These are phyloP conservation scores for Anolis carolinensis DNA, from an alignment of 2,113 vertebrate genomes.

Conservation along the genomic window DNA sequence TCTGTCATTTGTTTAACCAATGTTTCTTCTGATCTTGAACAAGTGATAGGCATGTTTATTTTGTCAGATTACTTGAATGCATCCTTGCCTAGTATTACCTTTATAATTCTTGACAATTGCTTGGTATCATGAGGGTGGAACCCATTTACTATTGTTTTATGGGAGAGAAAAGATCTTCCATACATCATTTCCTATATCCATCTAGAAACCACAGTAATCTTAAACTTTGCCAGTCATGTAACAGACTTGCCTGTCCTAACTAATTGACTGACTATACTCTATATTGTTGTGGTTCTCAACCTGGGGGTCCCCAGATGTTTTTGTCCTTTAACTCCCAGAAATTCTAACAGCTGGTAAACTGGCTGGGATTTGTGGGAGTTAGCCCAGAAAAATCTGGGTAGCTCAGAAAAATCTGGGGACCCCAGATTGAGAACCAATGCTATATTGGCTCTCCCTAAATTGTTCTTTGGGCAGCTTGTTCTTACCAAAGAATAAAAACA, in stretches of 20 bases:
- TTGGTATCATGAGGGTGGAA: constrained; percentile 66
- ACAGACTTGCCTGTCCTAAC: constrained; percentile 66
- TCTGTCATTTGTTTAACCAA: constrained; percentile 51
- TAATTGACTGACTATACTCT: too few species aligned
- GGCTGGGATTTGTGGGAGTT: too few species aligned
- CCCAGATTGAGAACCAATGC: too few species aligned
- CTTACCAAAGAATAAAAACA: constrained; percentile 52
- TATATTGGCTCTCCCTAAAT: constrained; percentile 70
- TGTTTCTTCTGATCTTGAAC: constrained; percentile 56
- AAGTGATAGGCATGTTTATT: constrained; percentile 67
- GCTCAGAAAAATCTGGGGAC: too few species aligned
- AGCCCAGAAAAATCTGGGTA: too few species aligned
- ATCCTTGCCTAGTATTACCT: constrained; percentile 49
- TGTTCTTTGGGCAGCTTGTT: constrained; percentile 65
- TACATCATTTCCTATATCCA: constrained; percentile 73
- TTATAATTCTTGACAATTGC: constrained; percentile 67
- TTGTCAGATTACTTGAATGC: constrained; percentile 64
- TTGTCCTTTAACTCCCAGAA: too few species aligned
- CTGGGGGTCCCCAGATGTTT: too few species aligned
- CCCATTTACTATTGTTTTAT: constrained; percentile 74
- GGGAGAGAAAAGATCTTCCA: constrained; percentile 65
- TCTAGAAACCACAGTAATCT: constrained; percentile 69
- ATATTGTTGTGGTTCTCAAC: too few species aligned
- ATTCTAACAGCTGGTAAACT: too few species aligned
- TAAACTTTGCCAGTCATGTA: constrained; percentile 69